Conservation (phyloP, 2,888 invertebrate species). For the Camptogramma bilineatum region DNA sequence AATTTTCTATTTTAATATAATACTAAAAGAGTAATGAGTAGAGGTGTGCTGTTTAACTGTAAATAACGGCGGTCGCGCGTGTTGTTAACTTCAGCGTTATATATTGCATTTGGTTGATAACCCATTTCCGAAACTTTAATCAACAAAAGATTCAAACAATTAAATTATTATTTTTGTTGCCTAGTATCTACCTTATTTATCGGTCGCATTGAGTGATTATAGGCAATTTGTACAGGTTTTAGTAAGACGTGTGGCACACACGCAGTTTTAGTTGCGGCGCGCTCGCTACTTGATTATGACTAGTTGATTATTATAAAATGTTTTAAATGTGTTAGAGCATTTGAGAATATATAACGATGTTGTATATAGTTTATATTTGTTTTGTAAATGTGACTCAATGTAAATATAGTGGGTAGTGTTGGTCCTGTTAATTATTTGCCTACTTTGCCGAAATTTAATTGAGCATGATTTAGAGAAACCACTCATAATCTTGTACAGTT, state of each 20-base stretch:
- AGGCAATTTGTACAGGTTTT: conserved; percentile 68
- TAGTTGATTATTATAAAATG: conserved; percentile 84
- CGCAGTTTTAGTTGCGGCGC: conserved; percentile 59
- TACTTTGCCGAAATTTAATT: conserved; percentile 71
- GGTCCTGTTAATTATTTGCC: conserved; percentile 72
- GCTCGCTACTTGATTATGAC: conserved; percentile 72
- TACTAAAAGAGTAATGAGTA: conserved; percentile 68
- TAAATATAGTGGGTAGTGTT: conserved; percentile 72
- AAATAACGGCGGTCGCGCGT: conserved; percentile 63
- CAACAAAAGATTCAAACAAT: conserved; percentile 58
- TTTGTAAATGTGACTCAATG: conserved; percentile 78
- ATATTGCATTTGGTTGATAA: conserved; percentile 56
- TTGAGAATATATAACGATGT: conserved; percentile 85
- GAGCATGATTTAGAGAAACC: conserved; percentile 81
- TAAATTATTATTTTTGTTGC: conserved; percentile 70
- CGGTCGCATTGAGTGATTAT: conserved; percentile 52
- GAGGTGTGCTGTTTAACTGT: conserved; percentile 71
- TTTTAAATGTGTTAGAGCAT: conserved; percentile 85
- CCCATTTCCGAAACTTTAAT: conserved; percentile 53
- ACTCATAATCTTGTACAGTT: conserved; percentile 84
- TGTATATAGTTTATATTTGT: conserved; percentile 86
- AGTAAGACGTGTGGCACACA: conserved; percentile 42
- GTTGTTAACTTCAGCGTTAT: conserved; percentile 49
- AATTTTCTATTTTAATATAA: conserved; percentile 85
- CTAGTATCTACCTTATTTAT: conserved; percentile 64